Base-by-base conservation (phyloP, 2,113 vertebrate species). In the Callipepla squamata region DNA sequence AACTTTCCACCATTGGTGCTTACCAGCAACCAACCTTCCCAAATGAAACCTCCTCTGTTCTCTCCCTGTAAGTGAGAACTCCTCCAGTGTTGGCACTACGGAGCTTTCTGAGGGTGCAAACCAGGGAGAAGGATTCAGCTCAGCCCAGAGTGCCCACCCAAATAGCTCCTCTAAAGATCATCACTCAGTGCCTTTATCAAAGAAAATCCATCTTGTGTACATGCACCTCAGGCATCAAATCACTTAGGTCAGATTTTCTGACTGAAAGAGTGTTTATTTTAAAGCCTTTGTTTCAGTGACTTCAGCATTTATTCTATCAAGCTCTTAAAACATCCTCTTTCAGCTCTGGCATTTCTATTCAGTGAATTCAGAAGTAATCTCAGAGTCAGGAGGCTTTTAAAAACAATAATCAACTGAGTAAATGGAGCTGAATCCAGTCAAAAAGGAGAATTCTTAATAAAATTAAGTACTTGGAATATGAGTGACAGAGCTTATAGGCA, bases 321-420 rank as follows among this genome's bases (percentile, higher is more conserved):
- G 55, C 45, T 92, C 32, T 79, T 45, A 28, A 77, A 91, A 83
- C 83, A 79, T 23, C 34, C 16, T 26, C 28, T 94, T 83, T 40
- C 80, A 90, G 59, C 51, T 92, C 66, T 73, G 40, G 13, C 2
- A 6, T 45, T 72, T 65, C 51, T 85, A 26, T 84, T 78, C 47
- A 79, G 36, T 80, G n/a, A 47, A 67, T 89, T 88, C 61, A 78
- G 61, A 92, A 86, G 47, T 45, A 92, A 94, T 88, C 67, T 93
- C 78, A 62, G 47, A 93, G 61, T 23, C 68, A 90, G 68, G 5
- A 38, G 82, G 76, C 42, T 93, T 88, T 84, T 63, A 78, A 86
- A 91, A 85, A 78, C 50, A 94, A 90, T 61, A 77, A 74, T 50
- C 11, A 70, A 74, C 80, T 44, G 47, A 85, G 78, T 34, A 50